Conservation (phyloP, 2,888 invertebrate species). For the Tyria jacobaeae region DNA sequence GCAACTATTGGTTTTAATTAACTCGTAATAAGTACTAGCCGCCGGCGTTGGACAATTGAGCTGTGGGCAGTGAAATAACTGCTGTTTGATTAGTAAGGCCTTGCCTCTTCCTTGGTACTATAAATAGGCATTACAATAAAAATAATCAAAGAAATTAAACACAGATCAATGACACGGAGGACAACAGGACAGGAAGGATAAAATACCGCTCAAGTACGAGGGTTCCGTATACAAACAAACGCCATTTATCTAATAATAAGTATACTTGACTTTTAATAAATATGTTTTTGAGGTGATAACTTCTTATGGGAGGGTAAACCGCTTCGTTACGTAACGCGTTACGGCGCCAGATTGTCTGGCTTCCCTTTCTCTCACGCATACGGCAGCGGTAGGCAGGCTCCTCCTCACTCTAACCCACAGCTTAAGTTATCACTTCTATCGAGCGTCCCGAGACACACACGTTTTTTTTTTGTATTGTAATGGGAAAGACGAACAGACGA, state of each 20-base stretch:
- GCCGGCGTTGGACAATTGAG: slow-evolving; percentile 7
- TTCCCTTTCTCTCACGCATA: too few species aligned
- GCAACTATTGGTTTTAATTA: slow-evolving; percentile 4
- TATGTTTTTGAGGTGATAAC: too few species aligned
- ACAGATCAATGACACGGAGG: neutral
- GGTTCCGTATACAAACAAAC: neutral
- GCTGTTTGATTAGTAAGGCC: slow-evolving; percentile 12
- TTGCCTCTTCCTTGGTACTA: neutral
- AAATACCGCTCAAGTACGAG: neutral
- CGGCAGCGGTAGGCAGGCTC: too few species aligned
- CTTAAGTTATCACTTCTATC: too few species aligned
- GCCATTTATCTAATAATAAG: neutral
- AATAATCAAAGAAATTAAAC: neutral
- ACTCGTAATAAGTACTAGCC: slow-evolving; percentile 1
- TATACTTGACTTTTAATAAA: too few species aligned
- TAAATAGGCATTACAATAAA: neutral
- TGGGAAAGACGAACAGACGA: too few species aligned
- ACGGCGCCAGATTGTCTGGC: too few species aligned
- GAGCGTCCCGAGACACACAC: too few species aligned
- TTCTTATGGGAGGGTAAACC: too few species aligned
- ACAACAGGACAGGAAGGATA: neutral
- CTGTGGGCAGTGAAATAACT: slow-evolving; percentile 3
- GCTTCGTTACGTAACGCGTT: too few species aligned
- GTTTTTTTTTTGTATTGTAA: too few species aligned
- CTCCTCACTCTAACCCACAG: too few species aligned